Conservation (phyloP, 1,140 invertebrate genomes). For the Antheraea mylitta region DNA sequence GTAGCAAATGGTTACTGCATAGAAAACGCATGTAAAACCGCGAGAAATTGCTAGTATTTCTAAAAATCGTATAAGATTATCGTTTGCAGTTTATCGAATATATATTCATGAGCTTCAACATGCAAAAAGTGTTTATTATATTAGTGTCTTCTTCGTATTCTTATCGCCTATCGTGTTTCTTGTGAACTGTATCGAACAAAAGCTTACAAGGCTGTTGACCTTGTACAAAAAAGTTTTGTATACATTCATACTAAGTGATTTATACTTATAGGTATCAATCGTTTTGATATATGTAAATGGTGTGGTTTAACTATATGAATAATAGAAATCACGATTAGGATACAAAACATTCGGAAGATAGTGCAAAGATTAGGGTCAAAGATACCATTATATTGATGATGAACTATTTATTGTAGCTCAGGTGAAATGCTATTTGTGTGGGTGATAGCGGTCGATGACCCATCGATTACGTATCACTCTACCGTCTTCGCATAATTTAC, state of each 20-base stretch:
- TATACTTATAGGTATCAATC: slow-evolving; percentile 47
- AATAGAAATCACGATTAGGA: background rate
- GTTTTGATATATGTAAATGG: slow-evolving; percentile 36
- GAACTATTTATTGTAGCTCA: slow-evolving; percentile 22
- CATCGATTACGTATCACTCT: slow-evolving; percentile 61
- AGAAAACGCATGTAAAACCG: too few relatives aligned
- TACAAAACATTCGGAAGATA: background rate
- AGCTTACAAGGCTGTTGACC: slow-evolving; percentile 54
- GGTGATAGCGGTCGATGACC: slow-evolving; percentile 57
- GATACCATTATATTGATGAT: slow-evolving; percentile 25
- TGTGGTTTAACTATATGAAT: background rate
- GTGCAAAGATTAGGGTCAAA: slow-evolving; percentile 16
- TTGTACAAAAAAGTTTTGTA: slow-evolving; percentile 44
- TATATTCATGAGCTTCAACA: background rate
- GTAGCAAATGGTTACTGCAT: too few relatives aligned
- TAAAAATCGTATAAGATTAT: too few relatives aligned
- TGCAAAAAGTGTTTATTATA: background rate
- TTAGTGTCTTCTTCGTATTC: slow-evolving; percentile 26
- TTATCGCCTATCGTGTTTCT: slow-evolving; percentile 39
- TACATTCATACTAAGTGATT: slow-evolving; percentile 13
- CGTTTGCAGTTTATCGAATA: too few relatives aligned
- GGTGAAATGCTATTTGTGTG: slow-evolving; percentile 34
- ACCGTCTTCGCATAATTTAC: slow-evolving; percentile 63
- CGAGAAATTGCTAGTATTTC: too few relatives aligned
- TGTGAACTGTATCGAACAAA: slow-evolving; percentile 56